Evolutionary conservation across 2,113 vertebrate species (phyloP).

Genomic region (Phaethon lepturus): DNA sequence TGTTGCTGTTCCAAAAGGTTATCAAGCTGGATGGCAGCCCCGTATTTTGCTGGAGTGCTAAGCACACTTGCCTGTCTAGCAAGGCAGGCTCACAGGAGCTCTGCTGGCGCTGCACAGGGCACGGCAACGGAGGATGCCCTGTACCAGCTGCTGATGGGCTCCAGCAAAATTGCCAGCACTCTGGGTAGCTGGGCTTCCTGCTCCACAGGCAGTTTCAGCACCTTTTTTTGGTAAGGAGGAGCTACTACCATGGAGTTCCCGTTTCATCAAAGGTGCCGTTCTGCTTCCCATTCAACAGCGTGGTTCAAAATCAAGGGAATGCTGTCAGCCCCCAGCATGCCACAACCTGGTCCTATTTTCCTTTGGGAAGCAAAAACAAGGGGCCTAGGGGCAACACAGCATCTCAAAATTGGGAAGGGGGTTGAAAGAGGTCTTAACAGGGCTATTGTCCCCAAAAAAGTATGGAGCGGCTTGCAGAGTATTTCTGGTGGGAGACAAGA

Average conservation of each 20-base stretch:
- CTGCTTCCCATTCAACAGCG: neutral
- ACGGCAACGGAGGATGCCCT: rapidly evolving
- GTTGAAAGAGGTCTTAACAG: neutral
- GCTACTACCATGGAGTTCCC: neutral
- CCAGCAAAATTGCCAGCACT: neutral
- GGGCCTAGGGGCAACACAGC: rapidly evolving
- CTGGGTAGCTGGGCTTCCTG: neutral
- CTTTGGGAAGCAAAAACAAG: neutral
- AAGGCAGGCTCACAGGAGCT: neutral
- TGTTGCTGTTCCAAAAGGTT: neutral
- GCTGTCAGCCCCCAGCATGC: neutral
- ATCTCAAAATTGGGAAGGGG: neutral
- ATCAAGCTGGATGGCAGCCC: neutral
- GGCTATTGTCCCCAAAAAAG: neutral
- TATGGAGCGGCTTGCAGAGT: neutral
- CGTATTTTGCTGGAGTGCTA: neutral
- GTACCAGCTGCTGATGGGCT: neutral
- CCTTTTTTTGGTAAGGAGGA: neutral
- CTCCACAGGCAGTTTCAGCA: neutral
- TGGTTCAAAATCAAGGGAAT: neutral
- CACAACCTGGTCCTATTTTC: neutral
- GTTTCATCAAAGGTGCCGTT: neutral
- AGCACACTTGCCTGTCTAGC: rapidly evolving
- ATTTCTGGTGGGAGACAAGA: neutral
- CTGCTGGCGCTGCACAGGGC: neutral